These are phyloP conservation scores for Henicopernis longicauda DNA, from an alignment of 2,113 vertebrate species.

Conservation along the genomic window DNA sequence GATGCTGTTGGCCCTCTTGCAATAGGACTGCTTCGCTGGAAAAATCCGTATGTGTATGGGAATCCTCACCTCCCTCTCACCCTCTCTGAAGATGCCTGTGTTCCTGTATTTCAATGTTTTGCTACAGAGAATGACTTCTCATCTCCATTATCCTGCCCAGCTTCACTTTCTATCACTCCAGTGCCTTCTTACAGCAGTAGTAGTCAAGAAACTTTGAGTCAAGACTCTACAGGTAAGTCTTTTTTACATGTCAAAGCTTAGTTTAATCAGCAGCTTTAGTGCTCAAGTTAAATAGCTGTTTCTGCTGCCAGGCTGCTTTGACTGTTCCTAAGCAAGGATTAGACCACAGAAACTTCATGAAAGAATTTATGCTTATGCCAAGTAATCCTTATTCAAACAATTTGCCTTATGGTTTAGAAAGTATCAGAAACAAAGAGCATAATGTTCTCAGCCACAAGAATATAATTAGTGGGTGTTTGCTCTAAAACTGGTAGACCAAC, in stretches of 20 bases:
- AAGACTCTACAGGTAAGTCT: slow-evolving; percentile 78
- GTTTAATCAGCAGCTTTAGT: background rate
- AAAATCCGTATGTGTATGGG: slow-evolving; percentile 69
- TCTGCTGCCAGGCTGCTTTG: background rate
- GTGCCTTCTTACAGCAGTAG: slow-evolving; percentile 82
- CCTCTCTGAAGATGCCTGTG: slow-evolving; percentile 64
- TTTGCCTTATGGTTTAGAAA: background rate
- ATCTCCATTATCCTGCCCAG: slow-evolving; percentile 84
- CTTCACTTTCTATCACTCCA: slow-evolving; percentile 86
- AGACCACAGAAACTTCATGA: background rate
- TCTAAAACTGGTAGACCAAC: background rate
- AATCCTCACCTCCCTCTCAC: slow-evolving; percentile 56
- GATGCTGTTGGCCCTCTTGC: slow-evolving; percentile 78
- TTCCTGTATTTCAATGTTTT: slow-evolving; percentile 64
- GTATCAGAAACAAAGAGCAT: background rate
- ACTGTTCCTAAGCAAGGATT: background rate
- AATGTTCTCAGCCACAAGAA: background rate
- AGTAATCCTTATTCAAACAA: background rate
- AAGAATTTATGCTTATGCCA: background rate
- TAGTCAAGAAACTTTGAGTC: slow-evolving; percentile 87
- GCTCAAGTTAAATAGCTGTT: background rate
- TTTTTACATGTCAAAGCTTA: background rate
- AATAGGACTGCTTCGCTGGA: slow-evolving; percentile 82
- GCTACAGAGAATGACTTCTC: slow-evolving; percentile 67
- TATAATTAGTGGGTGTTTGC: background rate